A percentile compares a stretch with the other conserved stretches of the same genome.
phyloP scores from a whole-genome alignment of 2,113 vertebrate species.

The Clarias gariepinus region DNA sequence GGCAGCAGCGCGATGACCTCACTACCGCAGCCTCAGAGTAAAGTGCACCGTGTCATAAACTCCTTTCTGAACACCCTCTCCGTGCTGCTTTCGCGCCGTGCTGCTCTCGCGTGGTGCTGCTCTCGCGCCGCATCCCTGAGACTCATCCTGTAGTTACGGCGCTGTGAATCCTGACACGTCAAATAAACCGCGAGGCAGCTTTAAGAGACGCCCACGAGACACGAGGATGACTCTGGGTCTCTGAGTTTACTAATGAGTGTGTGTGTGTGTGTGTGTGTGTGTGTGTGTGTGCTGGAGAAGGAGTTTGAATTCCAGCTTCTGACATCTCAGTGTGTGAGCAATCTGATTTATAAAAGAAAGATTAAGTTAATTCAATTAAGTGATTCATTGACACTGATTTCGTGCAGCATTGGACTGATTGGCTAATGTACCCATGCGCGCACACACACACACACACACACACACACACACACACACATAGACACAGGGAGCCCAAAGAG shows the following conservation, averaged over 20 bases:
- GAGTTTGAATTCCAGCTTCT: background rate
- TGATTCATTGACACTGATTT: background rate
- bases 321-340: background rate
- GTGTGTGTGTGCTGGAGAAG: background rate
- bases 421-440: too few relatives aligned
- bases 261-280: constrained; percentile 30
- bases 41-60: constrained; percentile 6
- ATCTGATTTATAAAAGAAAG: background rate
- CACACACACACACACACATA: background rate
- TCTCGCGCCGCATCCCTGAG: constrained; percentile 23
- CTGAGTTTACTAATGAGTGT: background rate
- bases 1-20: background rate
- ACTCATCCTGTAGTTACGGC: constrained; percentile 36
- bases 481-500: background rate
- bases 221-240: background rate
- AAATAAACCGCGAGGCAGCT: constrained; percentile 32
- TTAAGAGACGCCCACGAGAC: constrained; percentile 10
- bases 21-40: background rate
- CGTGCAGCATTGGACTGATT: background rate
- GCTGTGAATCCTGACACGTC: constrained; percentile 31
- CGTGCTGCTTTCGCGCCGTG: background rate
- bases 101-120: background rate
- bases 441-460: background rate
- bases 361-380: too few relatives aligned
- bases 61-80: constrained; percentile 10